These are phyloP conservation scores for Planococcus citri DNA, from an alignment of 1,140 invertebrate genomes.

Conservation along the genomic window DNA sequence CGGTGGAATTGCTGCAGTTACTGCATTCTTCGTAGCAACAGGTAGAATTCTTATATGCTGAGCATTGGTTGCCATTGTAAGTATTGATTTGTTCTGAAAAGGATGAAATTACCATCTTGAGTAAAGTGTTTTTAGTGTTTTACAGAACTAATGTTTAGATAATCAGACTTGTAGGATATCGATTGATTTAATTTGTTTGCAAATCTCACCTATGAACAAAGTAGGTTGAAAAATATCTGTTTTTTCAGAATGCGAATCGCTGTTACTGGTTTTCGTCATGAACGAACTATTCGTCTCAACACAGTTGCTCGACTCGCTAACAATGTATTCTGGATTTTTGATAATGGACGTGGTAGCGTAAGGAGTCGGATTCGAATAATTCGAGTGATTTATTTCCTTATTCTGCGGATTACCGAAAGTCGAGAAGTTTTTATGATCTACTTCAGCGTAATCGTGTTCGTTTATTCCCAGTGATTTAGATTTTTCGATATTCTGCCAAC, in stretches of 20 bases:
- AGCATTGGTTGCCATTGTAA: background rate
- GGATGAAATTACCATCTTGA: background rate
- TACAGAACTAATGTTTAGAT: background rate
- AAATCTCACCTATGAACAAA: background rate
- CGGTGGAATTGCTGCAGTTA: background rate
- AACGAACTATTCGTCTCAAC: background rate
- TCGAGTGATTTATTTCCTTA: slow-evolving; percentile 27
- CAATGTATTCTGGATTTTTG: slow-evolving; percentile 34
- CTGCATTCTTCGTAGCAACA: slow-evolving; percentile 10
- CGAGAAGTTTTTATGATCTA: slow-evolving; percentile 55
- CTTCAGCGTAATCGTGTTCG: slow-evolving; percentile 54
- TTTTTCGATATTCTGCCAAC: slow-evolving; percentile 51
- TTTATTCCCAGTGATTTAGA: background rate
- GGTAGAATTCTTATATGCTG: background rate
- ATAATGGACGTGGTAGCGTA: slow-evolving; percentile 70
- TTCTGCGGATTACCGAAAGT: slow-evolving; percentile 65
- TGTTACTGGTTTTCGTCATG: background rate
- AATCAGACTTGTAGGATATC: no score
- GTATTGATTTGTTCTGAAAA: slow-evolving; percentile 10
- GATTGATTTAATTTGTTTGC: no score
- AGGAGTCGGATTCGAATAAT: slow-evolving; percentile 50
- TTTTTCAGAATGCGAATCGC: slow-evolving; percentile 13
- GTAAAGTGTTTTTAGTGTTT: background rate
- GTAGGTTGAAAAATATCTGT: slow-evolving; percentile 12
- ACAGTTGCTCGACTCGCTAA: slow-evolving; percentile 28